Conservation (phyloP, 2,888 invertebrate species). For the Harmothoe impar region DNA sequence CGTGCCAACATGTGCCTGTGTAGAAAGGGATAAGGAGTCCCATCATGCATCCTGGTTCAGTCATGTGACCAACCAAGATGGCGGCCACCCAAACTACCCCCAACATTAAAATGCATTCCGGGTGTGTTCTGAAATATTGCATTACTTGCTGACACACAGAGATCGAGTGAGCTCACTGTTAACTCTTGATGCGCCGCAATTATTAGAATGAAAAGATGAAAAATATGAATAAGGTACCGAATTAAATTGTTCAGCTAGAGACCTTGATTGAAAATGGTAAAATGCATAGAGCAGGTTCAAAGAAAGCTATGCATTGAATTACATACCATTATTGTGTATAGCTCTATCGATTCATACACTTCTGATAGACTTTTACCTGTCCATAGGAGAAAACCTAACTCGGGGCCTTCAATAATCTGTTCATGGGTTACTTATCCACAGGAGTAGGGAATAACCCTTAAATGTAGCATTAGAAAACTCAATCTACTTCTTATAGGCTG, state of each 20-base stretch:
- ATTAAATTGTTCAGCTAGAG: background rate
- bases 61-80: background rate
- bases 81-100: background rate
- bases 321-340: background rate
- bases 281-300: background rate
- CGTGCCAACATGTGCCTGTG: constrained; percentile 56
- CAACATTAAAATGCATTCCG: background rate
- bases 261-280: background rate
- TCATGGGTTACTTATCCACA: background rate
- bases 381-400: constrained; percentile 16
- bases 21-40: background rate
- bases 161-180: too few species aligned
- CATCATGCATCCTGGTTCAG: background rate
- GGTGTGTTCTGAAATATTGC: constrained; percentile 1
- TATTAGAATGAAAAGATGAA: too few species aligned
- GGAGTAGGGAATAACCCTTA: constrained; percentile 8
- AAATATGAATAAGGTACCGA: background rate
- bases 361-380: background rate
- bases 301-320: background rate
- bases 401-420: constrained; percentile 46
- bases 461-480: background rate
- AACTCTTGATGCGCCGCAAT: too few species aligned
- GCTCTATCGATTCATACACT: background rate
- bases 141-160: background rate
- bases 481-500: background rate